A percentile compares a stretch with the other conserved stretches of the same genome.
Conservation (phyloP, 2,888 invertebrate genomes). For the Morinoia aosen region DNA sequence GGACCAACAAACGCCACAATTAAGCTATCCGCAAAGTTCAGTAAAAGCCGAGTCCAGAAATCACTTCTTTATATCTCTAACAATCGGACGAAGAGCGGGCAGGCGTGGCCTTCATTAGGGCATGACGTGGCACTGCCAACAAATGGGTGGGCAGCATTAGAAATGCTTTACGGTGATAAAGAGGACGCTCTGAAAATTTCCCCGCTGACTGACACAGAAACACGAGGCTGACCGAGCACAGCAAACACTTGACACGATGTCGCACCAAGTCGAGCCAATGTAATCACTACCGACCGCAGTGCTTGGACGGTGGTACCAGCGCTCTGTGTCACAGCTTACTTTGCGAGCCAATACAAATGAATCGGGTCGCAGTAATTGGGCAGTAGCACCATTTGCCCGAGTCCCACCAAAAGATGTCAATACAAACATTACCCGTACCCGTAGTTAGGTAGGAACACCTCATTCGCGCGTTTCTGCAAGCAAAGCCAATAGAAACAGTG, state of each 20-base stretch:
- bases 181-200: background rate
- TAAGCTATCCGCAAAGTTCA: background rate
- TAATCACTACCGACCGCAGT: background rate
- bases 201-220: background rate
- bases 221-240: background rate
- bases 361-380: background rate
- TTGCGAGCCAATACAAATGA: background rate
- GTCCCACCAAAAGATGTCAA: background rate
- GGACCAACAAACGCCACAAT: background rate
- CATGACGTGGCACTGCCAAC: background rate
- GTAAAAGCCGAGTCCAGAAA: background rate
- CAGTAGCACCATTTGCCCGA: background rate
- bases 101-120: constrained; percentile 17
- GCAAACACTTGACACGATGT: background rate
- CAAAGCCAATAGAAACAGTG: background rate
- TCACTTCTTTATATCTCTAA: constrained; percentile 4
- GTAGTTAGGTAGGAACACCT: background rate
- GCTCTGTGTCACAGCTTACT: background rate
- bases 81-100: background rate
- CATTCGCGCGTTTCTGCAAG: background rate
- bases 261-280: background rate
- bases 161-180: background rate
- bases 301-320: background rate
- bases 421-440: background rate
- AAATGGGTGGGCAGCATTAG: constrained; percentile 12